Evolutionary conservation across 2,888 invertebrate species (phyloP), one percentile per base, ranked within the genome.

Genomic region (Diadegma fenestrale): DNA sequence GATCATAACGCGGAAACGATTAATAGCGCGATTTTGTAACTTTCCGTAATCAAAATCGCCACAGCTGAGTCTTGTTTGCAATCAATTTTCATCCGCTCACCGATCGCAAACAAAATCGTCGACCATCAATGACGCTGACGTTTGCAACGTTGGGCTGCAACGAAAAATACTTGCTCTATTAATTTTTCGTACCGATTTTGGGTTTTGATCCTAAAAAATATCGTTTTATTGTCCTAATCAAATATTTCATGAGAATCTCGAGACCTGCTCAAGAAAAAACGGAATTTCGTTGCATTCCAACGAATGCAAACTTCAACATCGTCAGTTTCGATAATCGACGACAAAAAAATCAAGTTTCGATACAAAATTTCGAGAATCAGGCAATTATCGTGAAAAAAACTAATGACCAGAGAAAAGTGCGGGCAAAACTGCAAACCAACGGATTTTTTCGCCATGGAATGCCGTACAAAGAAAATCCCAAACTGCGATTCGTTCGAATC

Each of bases 361-460:
- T 51, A 19, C n/a, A 19, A 6, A 14, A 37, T 37, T n/a, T 2
- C 37, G 37, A 37, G 6, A 37, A 0, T 37, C 7, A 7, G 4
- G 7, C 3, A 37, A 37, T 37, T 2, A 37, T 37, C 37, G 37
- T 37, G 0, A 66, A 41, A 8, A 10, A n/a, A 41, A 5, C 8
- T 30, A 66, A 41, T 8, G 7, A 64, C 2, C 19, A 19, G 41
- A 4, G 19, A 1, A 12, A 66, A 43, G 6, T 22, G 41, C 4
- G 12, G 3, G 12, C n/a, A 64, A 66, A 66, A 64, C 37, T 10
- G 12, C 1, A n/a, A n/a, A 66, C 33, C 19, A 66, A 33, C 22
- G 30, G 7, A 37, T 33, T 72, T 48, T 14, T 77, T 48, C 33
- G 61, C 75, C 30, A 45, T 7, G 7, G 12, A 37, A 73, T 77